phyloP scores from a whole-genome alignment of 1,140 invertebrate species.

The Eriocheir sinensis region DNA sequence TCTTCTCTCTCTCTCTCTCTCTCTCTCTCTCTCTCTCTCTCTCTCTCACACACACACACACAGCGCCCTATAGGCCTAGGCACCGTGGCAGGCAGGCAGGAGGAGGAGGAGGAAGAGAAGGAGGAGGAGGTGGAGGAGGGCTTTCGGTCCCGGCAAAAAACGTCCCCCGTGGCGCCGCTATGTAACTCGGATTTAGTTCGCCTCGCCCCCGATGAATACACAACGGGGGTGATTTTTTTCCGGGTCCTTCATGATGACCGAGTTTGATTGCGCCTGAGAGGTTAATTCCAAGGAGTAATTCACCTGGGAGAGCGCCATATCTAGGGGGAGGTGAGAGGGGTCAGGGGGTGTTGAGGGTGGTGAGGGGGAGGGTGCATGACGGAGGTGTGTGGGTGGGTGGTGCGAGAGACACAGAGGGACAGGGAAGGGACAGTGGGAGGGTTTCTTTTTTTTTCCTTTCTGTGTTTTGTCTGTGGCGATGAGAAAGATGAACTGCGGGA shows the following conservation, averaged over 20 bases:
- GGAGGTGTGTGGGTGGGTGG: too few relatives aligned
- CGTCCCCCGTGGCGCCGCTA: background rate
- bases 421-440: background rate
- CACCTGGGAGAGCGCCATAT: background rate
- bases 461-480: too few relatives aligned
- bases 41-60: background rate
- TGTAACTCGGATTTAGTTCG: background rate
- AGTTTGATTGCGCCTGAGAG: constrained; percentile 24
- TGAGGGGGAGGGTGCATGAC: too few relatives aligned
- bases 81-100: background rate
- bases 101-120: constrained; percentile 8
- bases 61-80: background rate
- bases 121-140: background rate
- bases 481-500: background rate
- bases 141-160: constrained; percentile 24
- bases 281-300: background rate
- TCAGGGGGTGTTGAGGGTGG: background rate
- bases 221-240: background rate
- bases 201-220: background rate
- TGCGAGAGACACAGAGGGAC: too few relatives aligned
- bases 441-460: too few relatives aligned
- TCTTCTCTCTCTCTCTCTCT: constrained; percentile 3
- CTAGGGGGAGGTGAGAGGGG: background rate
- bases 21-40: constrained; percentile 22
- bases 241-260: background rate